Base-by-base conservation (phyloP, 2,797 vertebrate genomes). In the Mormyrus proboscirostris region DNA sequence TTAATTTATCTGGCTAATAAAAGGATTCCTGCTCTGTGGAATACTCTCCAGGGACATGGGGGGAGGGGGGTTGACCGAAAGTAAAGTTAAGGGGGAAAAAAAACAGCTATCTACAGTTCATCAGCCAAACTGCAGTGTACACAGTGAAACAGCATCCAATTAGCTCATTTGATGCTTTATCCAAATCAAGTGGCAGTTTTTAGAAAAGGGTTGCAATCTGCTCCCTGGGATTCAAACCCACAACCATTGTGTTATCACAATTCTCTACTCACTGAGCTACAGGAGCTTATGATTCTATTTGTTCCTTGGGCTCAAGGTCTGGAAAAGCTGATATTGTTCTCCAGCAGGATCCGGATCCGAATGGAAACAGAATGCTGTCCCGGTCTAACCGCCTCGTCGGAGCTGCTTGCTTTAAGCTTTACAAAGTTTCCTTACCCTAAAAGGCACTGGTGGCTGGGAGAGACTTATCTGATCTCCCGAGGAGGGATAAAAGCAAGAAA, bases 351-450 rank as follows among this genome's bases (percentile, higher is more conserved):
- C 49, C 1, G 9, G 47, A n/a, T 84, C 82, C 9, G 19, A 57
- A 14, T 19, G 85, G 85, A 55, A 86, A 38, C 85, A 59, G 85
- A 19, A 16, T 19, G 33, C 25, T 16, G 9, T 53, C 25, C 69
- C 9, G 79, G 16, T 44, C 55, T 87, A 62, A 38, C 53, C 29
- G n/a, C 38, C 53, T 51, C 12, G 1, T 29, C 57, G 6, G 10
- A 19, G 33, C 85, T 38, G n/a, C 50, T 86, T 87, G 22, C 50
- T 87, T 87, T 38, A 29, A 69, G 33, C 51, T 33, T n/a, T 16
- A 19, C 25, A 62, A 44, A 47, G 55, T 87, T 87, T 38, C 57
- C 57, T 87, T 9, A 87, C 86, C 86, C 55, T 62, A 87, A 87
- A 87, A 44, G 86, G 57, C n/a, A 29, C 33, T 44, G 57, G 59